Conservation (phyloP, 2,888 invertebrate genomes). For the Orchesella flavescens region DNA sequence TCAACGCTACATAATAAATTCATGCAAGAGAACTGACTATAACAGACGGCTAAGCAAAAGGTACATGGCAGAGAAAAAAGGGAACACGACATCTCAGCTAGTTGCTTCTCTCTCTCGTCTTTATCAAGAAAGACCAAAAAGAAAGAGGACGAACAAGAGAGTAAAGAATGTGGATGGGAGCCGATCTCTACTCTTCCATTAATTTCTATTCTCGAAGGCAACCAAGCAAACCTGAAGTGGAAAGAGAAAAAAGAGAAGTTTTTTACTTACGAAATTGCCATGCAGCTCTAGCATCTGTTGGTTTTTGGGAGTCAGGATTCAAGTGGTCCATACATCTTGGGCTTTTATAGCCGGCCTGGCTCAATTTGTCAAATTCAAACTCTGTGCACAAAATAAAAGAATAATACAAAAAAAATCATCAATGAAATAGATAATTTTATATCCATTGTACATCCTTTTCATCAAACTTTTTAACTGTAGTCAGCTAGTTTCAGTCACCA, state of each 20-base stretch:
- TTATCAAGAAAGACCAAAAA: too few relatives aligned
- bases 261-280: slow-evolving; percentile 71
- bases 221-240: neutral
- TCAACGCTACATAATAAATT: slow-evolving; percentile 8
- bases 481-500: too few relatives aligned
- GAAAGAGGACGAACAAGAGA: neutral
- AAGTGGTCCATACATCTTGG: slow-evolving; percentile 70
- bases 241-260: neutral
- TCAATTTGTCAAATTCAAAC: slow-evolving; percentile 67
- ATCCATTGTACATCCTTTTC: neutral
- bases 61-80: too few relatives aligned
- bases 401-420: neutral
- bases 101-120: too few relatives aligned
- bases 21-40: neutral
- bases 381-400: slow-evolving; percentile 56
- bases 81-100: too few relatives aligned
- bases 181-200: neutral
- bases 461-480: too few relatives aligned
- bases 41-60: too few relatives aligned
- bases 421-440: neutral
- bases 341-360: slow-evolving; percentile 59
- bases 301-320: slow-evolving; percentile 55
- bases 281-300: slow-evolving; percentile 67
- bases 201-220: too few relatives aligned
- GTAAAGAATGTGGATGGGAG: neutral